Conservation (phyloP, 1,140 invertebrate species). For the Chelonus insularis region DNA sequence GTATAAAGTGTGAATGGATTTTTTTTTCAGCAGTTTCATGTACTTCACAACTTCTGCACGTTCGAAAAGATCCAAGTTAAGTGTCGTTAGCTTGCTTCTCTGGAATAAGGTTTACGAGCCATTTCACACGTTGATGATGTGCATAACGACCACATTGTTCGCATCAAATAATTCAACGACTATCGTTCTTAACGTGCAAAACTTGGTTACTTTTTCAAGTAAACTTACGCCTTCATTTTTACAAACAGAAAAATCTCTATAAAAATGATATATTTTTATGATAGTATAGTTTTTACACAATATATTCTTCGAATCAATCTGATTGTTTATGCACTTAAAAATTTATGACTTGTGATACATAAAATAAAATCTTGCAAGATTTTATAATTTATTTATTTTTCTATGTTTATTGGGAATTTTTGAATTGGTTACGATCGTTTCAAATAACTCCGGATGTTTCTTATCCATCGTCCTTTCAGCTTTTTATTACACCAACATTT, state of each 20-base stretch:
- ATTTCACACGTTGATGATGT: constrained; percentile 17
- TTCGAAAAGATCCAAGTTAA: background rate
- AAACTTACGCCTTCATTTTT: background rate
- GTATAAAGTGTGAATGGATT: background rate
- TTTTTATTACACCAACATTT: too few species aligned
- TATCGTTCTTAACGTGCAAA: background rate
- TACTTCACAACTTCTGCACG: background rate
- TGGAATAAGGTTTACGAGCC: constrained; percentile 15
- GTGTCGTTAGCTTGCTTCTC: constrained; percentile 6
- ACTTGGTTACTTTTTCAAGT: background rate
- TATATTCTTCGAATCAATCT: background rate
- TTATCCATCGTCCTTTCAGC: too few species aligned
- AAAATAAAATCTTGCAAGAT: too few species aligned
- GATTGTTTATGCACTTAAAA: background rate
- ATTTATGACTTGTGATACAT: too few species aligned
- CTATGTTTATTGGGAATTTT: too few species aligned
- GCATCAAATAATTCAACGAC: constrained; percentile 8
- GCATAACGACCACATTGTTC: constrained; percentile 18
- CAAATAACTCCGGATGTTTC: too few species aligned
- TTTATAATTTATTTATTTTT: too few species aligned
- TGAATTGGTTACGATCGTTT: too few species aligned
- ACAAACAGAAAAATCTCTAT: background rate
- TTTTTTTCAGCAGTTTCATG: background rate
- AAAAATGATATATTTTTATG: background rate
- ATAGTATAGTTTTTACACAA: background rate